Conservation (phyloP, 2,113 vertebrate genomes). For the Pristiophorus japonicus region DNA sequence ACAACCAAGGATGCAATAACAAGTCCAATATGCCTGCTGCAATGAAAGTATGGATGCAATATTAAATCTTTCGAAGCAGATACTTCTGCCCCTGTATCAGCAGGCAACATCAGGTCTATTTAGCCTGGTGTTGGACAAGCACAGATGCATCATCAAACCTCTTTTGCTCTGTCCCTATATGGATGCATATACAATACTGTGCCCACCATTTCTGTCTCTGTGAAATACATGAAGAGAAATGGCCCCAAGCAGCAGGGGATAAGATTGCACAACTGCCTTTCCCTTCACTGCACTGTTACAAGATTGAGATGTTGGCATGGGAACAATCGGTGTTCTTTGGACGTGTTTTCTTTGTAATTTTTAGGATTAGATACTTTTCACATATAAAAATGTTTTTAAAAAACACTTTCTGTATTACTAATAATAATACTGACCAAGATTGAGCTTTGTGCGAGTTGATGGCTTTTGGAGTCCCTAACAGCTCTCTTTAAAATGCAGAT, state of each 20-base stretch:
- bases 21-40: not conserved
- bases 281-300: not conserved
- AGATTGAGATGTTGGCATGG: conserved; percentile 14
- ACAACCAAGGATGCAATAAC: not conserved
- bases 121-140: not conserved
- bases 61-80: not conserved
- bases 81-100: not conserved
- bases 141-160: not conserved
- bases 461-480: no score
- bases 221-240: not conserved
- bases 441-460: no score
- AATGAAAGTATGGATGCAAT: not conserved
- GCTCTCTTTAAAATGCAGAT: not conserved
- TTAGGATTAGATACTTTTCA: no score
- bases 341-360: not conserved
- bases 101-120: not conserved
- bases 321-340: not conserved
- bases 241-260: not conserved
- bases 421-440: no score
- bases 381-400: not conserved
- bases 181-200: not conserved
- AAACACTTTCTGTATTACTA: not conserved
- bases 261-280: not conserved
- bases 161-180: not conserved
- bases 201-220: not conserved